phyloP scores from a whole-genome alignment of 2,888 invertebrate species.

The Apodemia zela region DNA sequence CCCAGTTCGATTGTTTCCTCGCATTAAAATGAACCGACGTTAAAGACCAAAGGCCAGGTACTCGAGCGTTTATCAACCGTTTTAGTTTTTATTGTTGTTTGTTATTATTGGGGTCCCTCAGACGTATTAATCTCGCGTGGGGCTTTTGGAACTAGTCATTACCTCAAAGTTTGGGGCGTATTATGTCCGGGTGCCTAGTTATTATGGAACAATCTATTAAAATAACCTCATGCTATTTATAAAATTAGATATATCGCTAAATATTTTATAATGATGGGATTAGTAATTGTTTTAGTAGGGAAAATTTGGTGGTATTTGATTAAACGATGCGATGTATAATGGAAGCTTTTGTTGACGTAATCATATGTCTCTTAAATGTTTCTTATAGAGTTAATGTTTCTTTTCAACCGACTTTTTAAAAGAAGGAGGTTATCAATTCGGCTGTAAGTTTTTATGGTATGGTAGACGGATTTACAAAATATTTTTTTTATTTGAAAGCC shows the following conservation, averaged over 20 bases:
- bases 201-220: constrained; percentile 74
- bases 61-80: constrained; percentile 67
- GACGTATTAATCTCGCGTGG: constrained; percentile 77
- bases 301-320: constrained; percentile 20
- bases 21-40: constrained; percentile 41
- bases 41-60: constrained; percentile 60
- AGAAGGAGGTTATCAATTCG: too few relatives aligned
- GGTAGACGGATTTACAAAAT: too few relatives aligned
- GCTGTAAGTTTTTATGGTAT: too few relatives aligned
- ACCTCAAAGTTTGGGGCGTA: constrained; percentile 76
- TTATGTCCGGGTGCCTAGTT: constrained; percentile 73
- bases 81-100: constrained; percentile 72
- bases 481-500: too few relatives aligned
- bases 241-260: constrained; percentile 77
- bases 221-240: constrained; percentile 73
- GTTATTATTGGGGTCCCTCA: constrained; percentile 71
- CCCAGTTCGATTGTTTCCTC: constrained; percentile 48
- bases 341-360: background rate
- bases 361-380: constrained; percentile 2
- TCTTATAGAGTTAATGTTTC: background rate
- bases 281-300: constrained; percentile 26
- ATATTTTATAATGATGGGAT: constrained; percentile 75
- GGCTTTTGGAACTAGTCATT: constrained; percentile 72
- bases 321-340: constrained; percentile 5
- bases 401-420: too few relatives aligned